Base-by-base conservation (phyloP, 2,797 vertebrate genomes). In the Pseudochaenichthys georgianus region DNA sequence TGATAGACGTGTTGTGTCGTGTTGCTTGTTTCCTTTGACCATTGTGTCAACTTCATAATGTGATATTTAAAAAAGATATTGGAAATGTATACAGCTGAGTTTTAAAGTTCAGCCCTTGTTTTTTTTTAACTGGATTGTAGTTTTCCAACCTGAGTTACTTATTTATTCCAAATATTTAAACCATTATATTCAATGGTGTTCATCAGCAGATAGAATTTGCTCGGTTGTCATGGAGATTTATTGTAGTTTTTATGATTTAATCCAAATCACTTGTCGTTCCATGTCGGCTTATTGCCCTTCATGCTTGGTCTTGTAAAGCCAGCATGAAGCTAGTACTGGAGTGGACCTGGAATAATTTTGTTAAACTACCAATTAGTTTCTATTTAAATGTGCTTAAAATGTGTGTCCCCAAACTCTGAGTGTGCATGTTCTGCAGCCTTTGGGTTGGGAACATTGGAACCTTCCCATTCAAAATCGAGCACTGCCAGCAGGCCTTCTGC, bases 11-110 rank as follows among this genome's bases (percentile, higher is more conserved):
- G 28, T 28, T 4, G 11, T 13, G 16, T 12, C 13, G 9, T 11
- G 13, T 21, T n/a, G 45, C 0, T 78, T 59, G 52, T 65, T 77
- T 75, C 53, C 59, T 77, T 60, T 51, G 2, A 57, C 12, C 34
- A 15, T 41, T 13, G 4, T 50, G 23, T 2, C 34, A 38, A 8
- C 34, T 38, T 38, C 34, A 38, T 9, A 38, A 38, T 7, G 34
- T 38, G 34, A 38, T 38, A 7, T 6, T 38, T 38, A 38, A 38
- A 38, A 38, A 38, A 1, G 0, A 4, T 34, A 8, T 34, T 38
- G 34, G 1, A 4, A 28, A 38, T 38, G 8, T 38, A 38, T 8
- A 38, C 8, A 38, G 34, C 6, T 38, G 34, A 38, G 7, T 8
- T 38, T 38, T 38, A 38, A 38, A 7, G 5, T 38, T 38, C 34